A percentile compares a stretch with the other conserved stretches of the same genome.
These are phyloP conservation scores for Podargus strigoides DNA, from an alignment of 2,797 vertebrate genomes.

Conservation along the genomic window DNA sequence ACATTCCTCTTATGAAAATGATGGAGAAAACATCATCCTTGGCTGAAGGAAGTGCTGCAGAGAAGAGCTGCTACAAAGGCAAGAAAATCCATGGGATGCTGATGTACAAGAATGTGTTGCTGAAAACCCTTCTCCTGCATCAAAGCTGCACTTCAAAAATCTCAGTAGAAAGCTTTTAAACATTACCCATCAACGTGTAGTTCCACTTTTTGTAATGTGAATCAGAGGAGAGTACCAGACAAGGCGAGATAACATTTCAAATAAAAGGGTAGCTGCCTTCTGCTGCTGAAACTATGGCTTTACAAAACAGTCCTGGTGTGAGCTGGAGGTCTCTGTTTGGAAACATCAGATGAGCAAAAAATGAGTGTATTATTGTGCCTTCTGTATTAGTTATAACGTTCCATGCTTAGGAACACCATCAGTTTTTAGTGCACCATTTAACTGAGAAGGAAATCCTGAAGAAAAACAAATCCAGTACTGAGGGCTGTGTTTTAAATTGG, in stretches of 20 bases:
- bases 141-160: neutral
- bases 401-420: too few relatives aligned
- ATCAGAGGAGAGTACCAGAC: neutral
- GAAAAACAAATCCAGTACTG: accelerated
- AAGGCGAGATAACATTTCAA: accelerated
- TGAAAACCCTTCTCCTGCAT: neutral
- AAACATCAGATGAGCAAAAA: neutral
- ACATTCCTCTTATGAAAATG: neutral
- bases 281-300: accelerated
- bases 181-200: accelerated
- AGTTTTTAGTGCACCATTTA: accelerated
- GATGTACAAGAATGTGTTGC: accelerated
- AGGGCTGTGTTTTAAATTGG: accelerated
- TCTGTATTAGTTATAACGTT: neutral
- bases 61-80: neutral
- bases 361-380: too few relatives aligned
- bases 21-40: neutral
- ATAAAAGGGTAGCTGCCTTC: too few relatives aligned
- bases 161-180: neutral
- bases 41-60: neutral
- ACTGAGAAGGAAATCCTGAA: neutral
- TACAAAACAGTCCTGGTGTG: neutral
- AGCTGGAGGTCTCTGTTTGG: accelerated
- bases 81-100: accelerated
- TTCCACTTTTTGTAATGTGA: neutral